Evolutionary conservation across 2,888 invertebrate genomes (phyloP).

Genomic region (Chrysolina americana): DNA sequence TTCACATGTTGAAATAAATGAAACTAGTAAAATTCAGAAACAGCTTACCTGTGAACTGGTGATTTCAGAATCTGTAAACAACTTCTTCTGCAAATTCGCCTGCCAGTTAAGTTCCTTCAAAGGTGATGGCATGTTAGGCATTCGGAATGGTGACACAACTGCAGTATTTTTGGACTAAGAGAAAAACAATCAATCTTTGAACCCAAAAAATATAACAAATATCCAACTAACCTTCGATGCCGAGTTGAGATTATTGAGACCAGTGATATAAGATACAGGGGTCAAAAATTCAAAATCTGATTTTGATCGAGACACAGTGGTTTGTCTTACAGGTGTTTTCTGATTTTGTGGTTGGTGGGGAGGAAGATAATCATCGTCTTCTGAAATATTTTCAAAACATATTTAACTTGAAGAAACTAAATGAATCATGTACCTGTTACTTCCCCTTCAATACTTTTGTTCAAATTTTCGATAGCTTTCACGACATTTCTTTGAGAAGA

Average conservation of each 20-base stretch:
- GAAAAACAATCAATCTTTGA: slow-evolving; percentile 27
- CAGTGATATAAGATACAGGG: slow-evolving; percentile 69
- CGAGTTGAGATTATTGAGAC: slow-evolving; percentile 66
- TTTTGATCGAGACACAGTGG: slow-evolving; percentile 50
- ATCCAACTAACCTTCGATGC: slow-evolving; percentile 61
- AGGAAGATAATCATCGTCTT: slow-evolving; percentile 61
- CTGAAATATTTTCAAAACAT: slow-evolving; percentile 47
- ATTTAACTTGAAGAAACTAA: neutral
- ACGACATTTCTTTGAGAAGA: slow-evolving; percentile 27
- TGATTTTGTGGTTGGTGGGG: slow-evolving; percentile 60
- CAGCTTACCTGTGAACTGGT: slow-evolving; percentile 62
- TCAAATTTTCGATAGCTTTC: slow-evolving; percentile 33
- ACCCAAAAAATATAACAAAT: slow-evolving; percentile 9
- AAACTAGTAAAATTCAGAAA: neutral
- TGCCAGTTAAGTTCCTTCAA: slow-evolving; percentile 54
- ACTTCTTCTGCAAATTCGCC: slow-evolving; percentile 64
- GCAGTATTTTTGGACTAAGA: slow-evolving; percentile 49
- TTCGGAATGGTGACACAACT: slow-evolving; percentile 57
- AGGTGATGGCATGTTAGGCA: slow-evolving; percentile 60
- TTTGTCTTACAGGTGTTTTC: slow-evolving; percentile 56
- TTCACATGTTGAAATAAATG: too few species aligned
- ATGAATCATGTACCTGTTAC: slow-evolving; percentile 32
- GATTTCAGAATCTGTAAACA: slow-evolving; percentile 65
- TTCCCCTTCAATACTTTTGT: slow-evolving; percentile 34
- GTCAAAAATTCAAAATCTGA: slow-evolving; percentile 68